Evolutionary conservation across 2,888 invertebrate species (phyloP), one percentile per base, ranked within the genome.

Genomic region (Sesia bembeciformis): DNA sequence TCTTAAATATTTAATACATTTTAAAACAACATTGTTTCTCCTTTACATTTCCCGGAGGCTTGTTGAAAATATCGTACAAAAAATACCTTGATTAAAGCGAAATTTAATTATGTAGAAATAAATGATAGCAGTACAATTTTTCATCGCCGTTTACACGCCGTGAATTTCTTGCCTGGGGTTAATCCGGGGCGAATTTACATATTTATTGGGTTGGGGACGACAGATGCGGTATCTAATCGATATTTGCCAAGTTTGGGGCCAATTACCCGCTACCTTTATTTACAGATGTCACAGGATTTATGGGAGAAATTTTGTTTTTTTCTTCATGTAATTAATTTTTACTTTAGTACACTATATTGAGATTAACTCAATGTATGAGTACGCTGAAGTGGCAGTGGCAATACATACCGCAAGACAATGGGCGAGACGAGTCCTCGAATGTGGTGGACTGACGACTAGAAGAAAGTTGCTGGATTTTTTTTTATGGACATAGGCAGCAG

Each of bases 151-250:
- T 39, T 50, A 50, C 50, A 39, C 38, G 38, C 50, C 39, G 50
- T 38, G 40, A 49, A 49, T 51, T 55, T 51, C 52, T 58, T 54
- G 4, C 52, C 54, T 42, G 42, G 41, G 42, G 49, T 52, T 53
- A 67, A 79, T 80, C 78, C 72, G 63, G 66, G 59, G 62, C 57
- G 64, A 75, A 84, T 84, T 84, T 81, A 76, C 83, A 84, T 84
- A 83, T 83, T 84, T 83, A 84, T 84, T 84, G 80, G 80, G 69
- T 71, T 71, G 62, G 62, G 64, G 61, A 38, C 70, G 68, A 72
- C 76, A 72, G 79, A 74, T 73, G 76, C 72, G 75, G 65, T 72
- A 68, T 61, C 71, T 78, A 80, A 80, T 82, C 81, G 81, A 83
- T 80, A 74, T 63, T 64, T 65, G 57, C 62, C 64, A 67, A 72